Evolutionary conservation across 2,888 invertebrate genomes (phyloP).

Genomic region (Pyrrhosoma nymphula): DNA sequence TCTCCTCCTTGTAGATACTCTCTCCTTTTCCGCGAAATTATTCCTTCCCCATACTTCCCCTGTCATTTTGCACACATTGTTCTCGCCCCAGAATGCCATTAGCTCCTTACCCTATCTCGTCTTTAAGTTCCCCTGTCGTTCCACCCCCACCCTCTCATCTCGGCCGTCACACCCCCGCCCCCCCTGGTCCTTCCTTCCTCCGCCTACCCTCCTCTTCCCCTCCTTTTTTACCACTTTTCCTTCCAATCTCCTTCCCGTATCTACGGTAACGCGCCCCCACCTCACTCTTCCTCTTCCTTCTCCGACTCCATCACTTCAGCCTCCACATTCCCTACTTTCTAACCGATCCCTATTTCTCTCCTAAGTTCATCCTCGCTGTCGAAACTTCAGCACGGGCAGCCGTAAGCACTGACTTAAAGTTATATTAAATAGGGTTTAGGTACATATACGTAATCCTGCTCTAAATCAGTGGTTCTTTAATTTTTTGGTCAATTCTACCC

Average conservation of each 20-base stretch:
- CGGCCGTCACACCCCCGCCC: no score
- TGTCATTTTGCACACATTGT: constrained; percentile 1
- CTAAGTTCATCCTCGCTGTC: no score
- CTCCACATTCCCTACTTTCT: neutral
- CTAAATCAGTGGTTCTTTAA: no score
- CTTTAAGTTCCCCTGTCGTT: neutral
- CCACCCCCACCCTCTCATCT: no score
- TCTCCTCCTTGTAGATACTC: no score
- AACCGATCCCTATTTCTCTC: no score
- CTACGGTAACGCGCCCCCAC: neutral
- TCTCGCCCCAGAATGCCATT: constrained; percentile 60
- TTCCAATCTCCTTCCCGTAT: neutral
- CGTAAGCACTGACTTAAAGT: no score
- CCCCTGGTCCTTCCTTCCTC: neutral
- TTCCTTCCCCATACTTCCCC: neutral
- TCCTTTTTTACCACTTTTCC: neutral
- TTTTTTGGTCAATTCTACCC: no score
- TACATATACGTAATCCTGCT: no score
- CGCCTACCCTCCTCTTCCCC: neutral
- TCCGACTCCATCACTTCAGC: neutral
- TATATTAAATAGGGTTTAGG: no score
- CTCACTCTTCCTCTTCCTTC: neutral
- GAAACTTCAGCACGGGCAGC: no score
- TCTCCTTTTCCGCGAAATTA: neutral
- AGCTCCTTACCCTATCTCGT: neutral